Evolutionary conservation across 2,113 vertebrate species (phyloP), one percentile per base, ranked within the genome.

Genomic region (Microcebus jonahi): DNA sequence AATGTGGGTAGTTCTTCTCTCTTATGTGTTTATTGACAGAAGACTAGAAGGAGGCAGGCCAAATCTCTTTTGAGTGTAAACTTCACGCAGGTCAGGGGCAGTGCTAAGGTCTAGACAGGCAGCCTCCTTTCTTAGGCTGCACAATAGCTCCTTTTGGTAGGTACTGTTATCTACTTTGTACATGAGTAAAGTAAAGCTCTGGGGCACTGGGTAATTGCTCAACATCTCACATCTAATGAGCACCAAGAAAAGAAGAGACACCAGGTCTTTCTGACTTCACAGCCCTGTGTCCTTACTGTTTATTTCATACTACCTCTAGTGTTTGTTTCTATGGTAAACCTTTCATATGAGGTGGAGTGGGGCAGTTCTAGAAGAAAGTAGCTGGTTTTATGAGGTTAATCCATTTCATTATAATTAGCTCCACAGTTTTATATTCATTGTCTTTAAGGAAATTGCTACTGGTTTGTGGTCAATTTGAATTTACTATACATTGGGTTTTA

Each of bases 401-500:
- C 91, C 14, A 68, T 82, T 84, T 36, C 36, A 29, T 82, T 81
- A 73, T 86, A 75, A 86, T 70, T 82, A 86, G 39, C n/a, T 85
- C 39, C 6, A 14, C 61, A 53, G 88, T 79, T 91, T 53, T 36
- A 20, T 91, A 42, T 67, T 94, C n/a, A 80, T 67, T 85, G 61
- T 79, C 61, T 94, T 94, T 81, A 94, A 65, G 39, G 25, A 94
- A 77, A 73, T 59, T 86, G 14, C 29, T 80, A n/a, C 7, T 5
- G 89, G 61, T 90, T 81, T 95, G 15, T 90, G 88, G 84, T 88
- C 71, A 90, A 61, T 67, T 93, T 57, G 57, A 84, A 90, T 88
- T 45, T 80, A 76, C 65, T 84, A 57, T 88, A 18, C n/a, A 68
- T 48, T 76, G 25, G 8, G 13, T 61, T 95, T 96, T 92, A 10